phyloP scores from a whole-genome alignment of 2,113 vertebrate genomes.

The Pseudopipra pipra region DNA sequence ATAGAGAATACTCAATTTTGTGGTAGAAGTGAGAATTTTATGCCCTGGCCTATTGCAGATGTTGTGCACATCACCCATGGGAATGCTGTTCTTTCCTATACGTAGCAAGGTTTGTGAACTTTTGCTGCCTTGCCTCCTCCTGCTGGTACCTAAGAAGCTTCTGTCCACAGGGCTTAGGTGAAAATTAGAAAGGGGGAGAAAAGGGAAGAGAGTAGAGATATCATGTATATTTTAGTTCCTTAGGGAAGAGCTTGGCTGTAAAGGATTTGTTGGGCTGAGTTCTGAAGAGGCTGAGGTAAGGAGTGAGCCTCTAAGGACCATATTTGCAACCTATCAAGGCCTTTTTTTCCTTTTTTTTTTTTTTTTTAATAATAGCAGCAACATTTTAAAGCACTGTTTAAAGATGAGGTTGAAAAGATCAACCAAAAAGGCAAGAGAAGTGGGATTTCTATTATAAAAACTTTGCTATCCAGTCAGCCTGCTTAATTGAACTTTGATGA shows the following conservation, averaged over 20 bases:
- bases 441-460: not conserved
- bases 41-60: not conserved
- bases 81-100: not conserved
- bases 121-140: not conserved
- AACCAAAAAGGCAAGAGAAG: not conserved
- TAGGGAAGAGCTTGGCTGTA: not conserved
- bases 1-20: not conserved
- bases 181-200: not conserved
- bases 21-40: not conserved
- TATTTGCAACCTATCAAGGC: not conserved
- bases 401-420: slow-evolving; percentile 19
- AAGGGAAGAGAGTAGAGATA: not conserved
- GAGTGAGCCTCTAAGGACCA: not conserved
- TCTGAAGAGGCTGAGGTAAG: slow-evolving; percentile 3
- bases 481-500: not conserved
- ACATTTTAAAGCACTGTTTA: slow-evolving; percentile 18
- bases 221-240: not conserved
- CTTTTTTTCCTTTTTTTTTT: not conserved
- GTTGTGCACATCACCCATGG: not conserved
- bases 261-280: not conserved
- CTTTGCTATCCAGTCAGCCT: not conserved
- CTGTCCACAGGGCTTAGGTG: not conserved
- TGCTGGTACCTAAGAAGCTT: not conserved
- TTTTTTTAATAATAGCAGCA: not conserved
- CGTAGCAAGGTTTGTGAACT: not conserved